Percentiles rank a stretch among this genome's conserved stretches.
phyloP scores from a whole-genome alignment of 2,113 vertebrate genomes.

The Arvicanthis niloticus region DNA sequence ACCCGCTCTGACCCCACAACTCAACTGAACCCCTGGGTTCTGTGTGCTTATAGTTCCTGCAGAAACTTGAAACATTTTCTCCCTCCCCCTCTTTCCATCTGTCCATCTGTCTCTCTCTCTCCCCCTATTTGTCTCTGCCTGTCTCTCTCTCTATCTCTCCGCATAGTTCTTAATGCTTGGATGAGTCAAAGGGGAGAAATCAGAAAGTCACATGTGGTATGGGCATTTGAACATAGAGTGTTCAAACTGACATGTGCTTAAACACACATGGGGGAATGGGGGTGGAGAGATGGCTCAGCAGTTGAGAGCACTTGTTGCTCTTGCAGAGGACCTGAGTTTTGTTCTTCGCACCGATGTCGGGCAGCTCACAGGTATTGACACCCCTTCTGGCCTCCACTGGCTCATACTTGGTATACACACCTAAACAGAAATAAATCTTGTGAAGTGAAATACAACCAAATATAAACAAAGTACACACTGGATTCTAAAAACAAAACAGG shows the following conservation, averaged over 20 bases:
- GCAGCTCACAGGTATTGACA: no score
- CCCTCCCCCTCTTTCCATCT: background rate
- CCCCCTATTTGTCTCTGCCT: background rate
- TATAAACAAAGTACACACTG: background rate
- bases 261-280: background rate
- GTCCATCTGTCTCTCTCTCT: background rate
- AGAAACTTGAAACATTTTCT: background rate
- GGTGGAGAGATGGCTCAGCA: background rate
- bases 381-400: background rate
- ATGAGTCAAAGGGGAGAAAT: background rate
- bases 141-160: background rate
- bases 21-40: background rate
- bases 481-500: background rate
- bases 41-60: background rate
- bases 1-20: background rate
- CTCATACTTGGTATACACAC: background rate
- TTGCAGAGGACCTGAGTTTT: background rate
- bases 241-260: rapidly evolving
- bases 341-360: background rate
- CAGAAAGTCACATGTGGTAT: background rate
- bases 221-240: background rate
- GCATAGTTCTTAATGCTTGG: background rate
- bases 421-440: background rate
- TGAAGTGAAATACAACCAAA: background rate
- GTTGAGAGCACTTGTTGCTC: background rate